phyloP scores from a whole-genome alignment of 2,113 vertebrate species.

The Microcebus ravelobensis region DNA sequence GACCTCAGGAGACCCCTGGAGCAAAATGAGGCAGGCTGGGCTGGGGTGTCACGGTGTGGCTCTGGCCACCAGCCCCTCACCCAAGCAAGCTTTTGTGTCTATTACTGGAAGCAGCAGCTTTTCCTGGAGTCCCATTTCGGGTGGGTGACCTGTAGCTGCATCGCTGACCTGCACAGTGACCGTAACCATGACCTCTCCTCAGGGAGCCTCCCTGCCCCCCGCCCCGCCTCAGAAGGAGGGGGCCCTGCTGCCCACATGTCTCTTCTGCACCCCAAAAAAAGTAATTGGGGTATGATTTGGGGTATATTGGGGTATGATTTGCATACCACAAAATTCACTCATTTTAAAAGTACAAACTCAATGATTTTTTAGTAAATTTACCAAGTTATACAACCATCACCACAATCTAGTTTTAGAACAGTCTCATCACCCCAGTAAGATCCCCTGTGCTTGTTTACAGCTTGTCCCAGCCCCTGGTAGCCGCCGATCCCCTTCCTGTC shows the following conservation, averaged over 20 bases:
- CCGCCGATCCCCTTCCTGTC: background rate
- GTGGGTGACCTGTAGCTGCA: background rate
- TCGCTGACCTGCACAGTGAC: background rate
- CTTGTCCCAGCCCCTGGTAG: background rate
- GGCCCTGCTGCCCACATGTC: fast-evolving
- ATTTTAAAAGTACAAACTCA: background rate
- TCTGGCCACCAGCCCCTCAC: background rate
- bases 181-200: background rate
- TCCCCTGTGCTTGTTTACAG: background rate
- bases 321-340: background rate
- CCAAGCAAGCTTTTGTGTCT: no score
- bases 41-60: fast-evolving
- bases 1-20: background rate
- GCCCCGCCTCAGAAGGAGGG: background rate
- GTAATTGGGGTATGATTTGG: no score
- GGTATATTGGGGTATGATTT: constrained; percentile 3
- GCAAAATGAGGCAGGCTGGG: background rate
- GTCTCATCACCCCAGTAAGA: background rate
- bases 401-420: background rate
- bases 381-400: background rate
- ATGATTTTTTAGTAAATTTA: background rate
- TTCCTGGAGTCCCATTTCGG: background rate
- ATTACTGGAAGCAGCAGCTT: background rate
- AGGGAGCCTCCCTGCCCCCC: background rate
- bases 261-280: background rate